A percentile compares a stretch with the other conserved stretches of the same genome.
These are phyloP conservation scores for Drosophila quinaria DNA, from an alignment of 2,888 invertebrate species.

Conservation along the genomic window DNA sequence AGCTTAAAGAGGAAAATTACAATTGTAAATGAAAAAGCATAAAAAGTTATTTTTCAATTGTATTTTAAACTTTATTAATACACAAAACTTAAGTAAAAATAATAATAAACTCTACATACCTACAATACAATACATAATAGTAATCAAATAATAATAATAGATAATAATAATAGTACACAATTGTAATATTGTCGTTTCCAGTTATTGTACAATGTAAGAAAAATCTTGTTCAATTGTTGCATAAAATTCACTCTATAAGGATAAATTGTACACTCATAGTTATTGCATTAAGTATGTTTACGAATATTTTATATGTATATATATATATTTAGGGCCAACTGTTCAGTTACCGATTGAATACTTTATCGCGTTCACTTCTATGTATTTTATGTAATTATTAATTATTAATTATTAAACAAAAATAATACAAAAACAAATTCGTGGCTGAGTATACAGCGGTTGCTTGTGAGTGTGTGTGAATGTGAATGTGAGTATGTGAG, in stretches of 20 bases:
- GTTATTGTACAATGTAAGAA: slow-evolving; percentile 80
- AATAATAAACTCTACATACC: slow-evolving; percentile 85
- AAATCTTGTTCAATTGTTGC: slow-evolving; percentile 49
- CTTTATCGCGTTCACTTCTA: slow-evolving; percentile 68
- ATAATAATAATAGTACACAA: slow-evolving; percentile 81
- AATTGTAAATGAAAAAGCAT: slow-evolving; percentile 37
- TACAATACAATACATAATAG: slow-evolving; percentile 84
- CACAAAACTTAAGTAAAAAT: slow-evolving; percentile 83
- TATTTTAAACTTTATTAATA: slow-evolving; percentile 82
- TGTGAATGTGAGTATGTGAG: not conserved
- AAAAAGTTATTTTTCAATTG: slow-evolving; percentile 72
- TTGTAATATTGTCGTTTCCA: slow-evolving; percentile 80
- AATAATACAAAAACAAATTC: slow-evolving; percentile 77
- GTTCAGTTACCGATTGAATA: slow-evolving; percentile 55
- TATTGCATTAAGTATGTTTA: slow-evolving; percentile 18
- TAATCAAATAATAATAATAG: slow-evolving; percentile 79
- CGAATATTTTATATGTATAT: slow-evolving; percentile 22
- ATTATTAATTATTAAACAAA: slow-evolving; percentile 61
- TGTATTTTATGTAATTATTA: slow-evolving; percentile 68
- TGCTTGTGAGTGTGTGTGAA: slow-evolving; percentile 28
- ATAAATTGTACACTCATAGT: slow-evolving; percentile 17
- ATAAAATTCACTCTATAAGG: slow-evolving; percentile 36
- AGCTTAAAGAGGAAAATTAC: slow-evolving; percentile 14
- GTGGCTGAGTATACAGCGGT: slow-evolving; percentile 73
- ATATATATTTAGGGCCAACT: slow-evolving; percentile 40